Conservation (phyloP, 1,140 invertebrate species). For the Drosophila guanche region DNA sequence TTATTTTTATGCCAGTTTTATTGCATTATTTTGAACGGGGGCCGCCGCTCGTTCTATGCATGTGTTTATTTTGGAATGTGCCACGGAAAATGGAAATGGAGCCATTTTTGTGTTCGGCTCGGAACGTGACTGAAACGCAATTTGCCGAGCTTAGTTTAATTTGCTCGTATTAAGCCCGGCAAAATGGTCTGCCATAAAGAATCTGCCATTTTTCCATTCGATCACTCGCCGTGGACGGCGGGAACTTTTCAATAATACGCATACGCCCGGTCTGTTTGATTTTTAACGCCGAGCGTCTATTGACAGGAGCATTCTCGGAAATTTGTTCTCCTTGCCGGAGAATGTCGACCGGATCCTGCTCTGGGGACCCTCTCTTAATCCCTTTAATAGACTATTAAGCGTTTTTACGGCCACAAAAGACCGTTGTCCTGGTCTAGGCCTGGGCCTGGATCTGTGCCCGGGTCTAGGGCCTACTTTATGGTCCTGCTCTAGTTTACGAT, state of each 20-base stretch:
- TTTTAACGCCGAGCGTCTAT: conserved; percentile 50
- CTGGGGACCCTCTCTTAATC: conserved; percentile 64
- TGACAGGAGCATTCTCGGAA: conserved; percentile 62
- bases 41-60: conserved; percentile 46
- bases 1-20: conserved; percentile 78
- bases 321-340: conserved; percentile 57
- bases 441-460: too few relatives aligned
- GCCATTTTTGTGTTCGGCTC: conserved; percentile 61
- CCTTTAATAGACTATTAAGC: conserved; percentile 82
- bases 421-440: conserved; percentile 26
- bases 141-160: conserved; percentile 77
- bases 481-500: conserved; percentile 69
- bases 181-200: conserved; percentile 52
- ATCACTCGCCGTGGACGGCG: neutral
- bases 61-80: conserved; percentile 66
- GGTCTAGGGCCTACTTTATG: conserved; percentile 57
- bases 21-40: conserved; percentile 77
- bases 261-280: conserved; percentile 62
- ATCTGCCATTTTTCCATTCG: conserved; percentile 21
- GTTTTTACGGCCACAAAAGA: conserved; percentile 69
- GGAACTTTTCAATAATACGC: conserved; percentile 68
- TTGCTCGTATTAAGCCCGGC: conserved; percentile 69
- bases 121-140: conserved; percentile 76
- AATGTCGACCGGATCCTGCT: conserved; percentile 1
- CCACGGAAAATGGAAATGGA: conserved; percentile 62